Conservation (phyloP, 2,888 invertebrate genomes). For the Campoplex nolae region DNA sequence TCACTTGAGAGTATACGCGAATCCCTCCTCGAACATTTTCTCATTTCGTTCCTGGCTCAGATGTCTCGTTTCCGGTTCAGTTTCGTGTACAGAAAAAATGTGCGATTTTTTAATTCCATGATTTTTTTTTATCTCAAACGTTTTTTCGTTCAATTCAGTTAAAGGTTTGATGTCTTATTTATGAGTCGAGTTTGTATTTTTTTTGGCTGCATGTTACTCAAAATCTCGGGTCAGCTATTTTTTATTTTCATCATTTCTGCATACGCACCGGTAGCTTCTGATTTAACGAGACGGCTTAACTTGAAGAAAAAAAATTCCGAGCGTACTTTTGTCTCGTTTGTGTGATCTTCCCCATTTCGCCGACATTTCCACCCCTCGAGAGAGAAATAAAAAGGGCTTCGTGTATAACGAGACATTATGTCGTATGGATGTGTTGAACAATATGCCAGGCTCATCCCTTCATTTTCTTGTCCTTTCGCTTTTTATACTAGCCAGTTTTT, state of each 20-base stretch:
- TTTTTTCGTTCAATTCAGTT: not conserved
- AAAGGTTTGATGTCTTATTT: not conserved
- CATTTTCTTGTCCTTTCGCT: not conserved
- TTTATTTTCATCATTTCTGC: constrained; percentile 12
- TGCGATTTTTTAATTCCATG: not conserved
- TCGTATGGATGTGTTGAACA: not conserved
- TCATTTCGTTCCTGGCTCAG: not conserved
- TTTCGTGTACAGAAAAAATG: not conserved
- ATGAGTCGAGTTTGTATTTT: not conserved
- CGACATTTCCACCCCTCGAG: not conserved
- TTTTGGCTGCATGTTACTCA: not conserved
- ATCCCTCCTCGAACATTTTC: not conserved
- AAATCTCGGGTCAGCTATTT: constrained; percentile 16
- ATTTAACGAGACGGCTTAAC: constrained; percentile 10
- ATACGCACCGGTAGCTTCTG: constrained; percentile 26
- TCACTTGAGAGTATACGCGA: not conserved
- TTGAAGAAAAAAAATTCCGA: constrained; percentile 33
- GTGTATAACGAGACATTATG: constrained; percentile 19
- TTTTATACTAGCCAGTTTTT: not conserved
- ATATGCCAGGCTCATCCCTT: constrained; percentile 8
- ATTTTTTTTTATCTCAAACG: not conserved
- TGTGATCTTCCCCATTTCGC: constrained; percentile 25
- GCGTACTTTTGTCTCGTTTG: constrained; percentile 31
- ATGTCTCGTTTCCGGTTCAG: not conserved
- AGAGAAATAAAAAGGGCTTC: constrained; percentile 19